These are phyloP conservation scores for Calosoma granatense DNA, from an alignment of 1,140 invertebrate species.

Conservation along the genomic window DNA sequence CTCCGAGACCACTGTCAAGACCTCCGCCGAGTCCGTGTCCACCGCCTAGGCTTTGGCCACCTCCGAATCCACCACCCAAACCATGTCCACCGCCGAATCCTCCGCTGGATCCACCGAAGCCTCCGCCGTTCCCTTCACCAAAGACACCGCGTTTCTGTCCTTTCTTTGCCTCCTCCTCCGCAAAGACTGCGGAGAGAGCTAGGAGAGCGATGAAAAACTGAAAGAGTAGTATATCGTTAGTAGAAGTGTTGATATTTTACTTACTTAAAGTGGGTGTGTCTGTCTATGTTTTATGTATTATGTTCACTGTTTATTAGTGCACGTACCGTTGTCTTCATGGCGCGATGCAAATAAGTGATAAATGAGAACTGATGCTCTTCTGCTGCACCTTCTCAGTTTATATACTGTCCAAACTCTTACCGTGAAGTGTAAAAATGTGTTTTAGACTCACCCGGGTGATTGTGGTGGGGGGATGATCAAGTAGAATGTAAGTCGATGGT, in stretches of 20 bases:
- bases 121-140: conserved; percentile 12
- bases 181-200: not conserved
- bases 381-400: no score
- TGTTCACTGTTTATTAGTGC: no score
- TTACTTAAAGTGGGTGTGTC: not conserved
- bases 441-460: no score
- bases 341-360: no score
- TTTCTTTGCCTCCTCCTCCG: conserved; percentile 9
- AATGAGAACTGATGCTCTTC: no score
- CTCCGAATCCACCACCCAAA: not conserved
- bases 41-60: not conserved
- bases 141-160: not conserved
- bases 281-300: no score
- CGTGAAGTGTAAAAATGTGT: no score
- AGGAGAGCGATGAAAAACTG: not conserved
- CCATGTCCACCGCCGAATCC: not conserved
- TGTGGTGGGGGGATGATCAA: no score
- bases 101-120: not conserved
- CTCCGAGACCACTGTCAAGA: conserved; percentile 14
- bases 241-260: not conserved
- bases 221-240: not conserved
- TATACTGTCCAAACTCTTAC: no score
- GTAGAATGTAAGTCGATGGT: no score
- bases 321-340: no score
- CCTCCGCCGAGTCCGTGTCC: conserved; percentile 14